Evolutionary conservation across 1,140 invertebrate species (phyloP), one percentile per base, ranked within the genome.

Genomic region (Listronotus oregonensis): DNA sequence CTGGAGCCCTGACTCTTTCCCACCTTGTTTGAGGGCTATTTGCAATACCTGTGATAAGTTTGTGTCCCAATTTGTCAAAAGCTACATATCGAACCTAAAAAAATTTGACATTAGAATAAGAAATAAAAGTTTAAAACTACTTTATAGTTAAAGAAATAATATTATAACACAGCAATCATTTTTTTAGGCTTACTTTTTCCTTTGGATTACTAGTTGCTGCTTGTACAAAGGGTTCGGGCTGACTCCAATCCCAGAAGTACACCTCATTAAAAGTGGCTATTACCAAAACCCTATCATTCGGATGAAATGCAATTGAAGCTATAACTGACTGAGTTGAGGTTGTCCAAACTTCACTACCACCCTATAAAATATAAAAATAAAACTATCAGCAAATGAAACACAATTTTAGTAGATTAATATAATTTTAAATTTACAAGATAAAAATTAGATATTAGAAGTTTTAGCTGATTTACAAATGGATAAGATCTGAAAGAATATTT

Each of bases 231-330:
- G 92, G 93, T 71, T 89, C 82, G 0, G 87, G 83, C 68, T 87
- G 82, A 75, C 85, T 90, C 94, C 93, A 95, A 75, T 95, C 91
- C 94, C 93, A 95, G 80, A 95, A 95, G 77, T 92, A 89, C 14
- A 96, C 81, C 77, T 91, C 87, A 83, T 94, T 94, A 71, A 85
- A 88, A 0, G 91, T 92, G 15, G 93, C 93, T 71, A 96, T 92
- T 4, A 93, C 91, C 31, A 96, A 82, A 54, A 95, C 80, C 68
- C 90, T 85, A 72, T 93, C 90, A 14, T 85, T 84, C 0, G 93
- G 94, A 80, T 95, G 93, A 79, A 96, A 95, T 10, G 92, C 88
- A 63, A 95, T 83, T 0, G 92, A 94, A 0, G 93, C 89, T 70
- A 96, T 94, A 0, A 91, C 90, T 18, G 86, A 87, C 70, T 87